A percentile compares a stretch with the other conserved stretches of the same genome.
Conservation (phyloP, 2,113 vertebrate species). For the Equus przewalskii region DNA sequence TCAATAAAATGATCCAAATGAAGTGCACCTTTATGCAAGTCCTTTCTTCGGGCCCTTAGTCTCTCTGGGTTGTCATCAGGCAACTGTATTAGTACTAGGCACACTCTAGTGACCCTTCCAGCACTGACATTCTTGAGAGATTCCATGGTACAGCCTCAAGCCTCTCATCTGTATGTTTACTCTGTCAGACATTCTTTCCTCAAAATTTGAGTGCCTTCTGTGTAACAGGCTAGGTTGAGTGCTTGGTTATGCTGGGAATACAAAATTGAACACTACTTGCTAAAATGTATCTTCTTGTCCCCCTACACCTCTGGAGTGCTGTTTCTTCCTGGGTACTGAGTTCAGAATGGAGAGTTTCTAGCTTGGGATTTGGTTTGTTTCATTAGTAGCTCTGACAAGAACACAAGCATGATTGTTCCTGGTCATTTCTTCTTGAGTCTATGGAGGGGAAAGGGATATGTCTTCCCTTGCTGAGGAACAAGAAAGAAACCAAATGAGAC, state of each 20-base stretch:
- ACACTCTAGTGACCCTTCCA: not conserved
- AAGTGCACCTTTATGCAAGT: not conserved
- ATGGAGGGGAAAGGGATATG: not conserved
- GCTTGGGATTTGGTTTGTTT: conserved; percentile 31
- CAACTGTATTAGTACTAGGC: not conserved
- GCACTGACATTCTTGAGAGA: conserved; percentile 43
- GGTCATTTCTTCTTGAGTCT: conserved; percentile 8
- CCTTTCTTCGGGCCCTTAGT: not conserved
- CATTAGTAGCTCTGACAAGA: conserved; percentile 32
- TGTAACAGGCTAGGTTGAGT: not conserved
- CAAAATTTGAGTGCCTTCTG: conserved; percentile 4
- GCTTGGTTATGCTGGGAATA: not conserved
- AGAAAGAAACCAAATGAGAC: conserved; percentile 50
- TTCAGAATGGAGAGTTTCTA: conserved; percentile 54
- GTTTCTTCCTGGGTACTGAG: conserved; percentile 5
- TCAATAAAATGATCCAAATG: conserved; percentile 38
- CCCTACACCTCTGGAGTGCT: not conserved
- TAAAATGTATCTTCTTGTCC: conserved; percentile 37
- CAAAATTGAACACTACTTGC: conserved; percentile 25
- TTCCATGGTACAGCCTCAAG: not conserved
- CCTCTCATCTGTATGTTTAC: not conserved
- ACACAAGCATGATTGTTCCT: not conserved
- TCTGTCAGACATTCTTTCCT: conserved; percentile 41
- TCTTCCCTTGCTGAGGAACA: not conserved
- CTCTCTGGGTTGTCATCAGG: not conserved